Conservation (phyloP, 2,797 vertebrate species). For the Microtus agrestis region DNA sequence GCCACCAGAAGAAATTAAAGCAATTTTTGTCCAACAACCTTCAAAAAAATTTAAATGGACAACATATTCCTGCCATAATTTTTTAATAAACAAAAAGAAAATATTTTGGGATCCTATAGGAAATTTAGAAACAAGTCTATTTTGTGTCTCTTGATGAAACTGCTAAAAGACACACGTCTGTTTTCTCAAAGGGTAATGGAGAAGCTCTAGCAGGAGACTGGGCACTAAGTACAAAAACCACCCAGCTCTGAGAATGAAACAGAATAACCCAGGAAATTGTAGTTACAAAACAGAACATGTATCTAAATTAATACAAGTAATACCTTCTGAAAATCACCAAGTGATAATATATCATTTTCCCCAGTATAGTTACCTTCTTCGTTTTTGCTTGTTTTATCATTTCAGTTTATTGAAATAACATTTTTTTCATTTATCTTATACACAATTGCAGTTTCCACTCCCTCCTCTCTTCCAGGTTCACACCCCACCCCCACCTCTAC, state of each 20-base stretch:
- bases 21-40: neutral
- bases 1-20: slow-evolving; percentile 9
- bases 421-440: neutral
- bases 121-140: slow-evolving; percentile 5
- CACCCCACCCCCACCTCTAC: too few species aligned
- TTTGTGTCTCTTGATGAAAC: neutral
- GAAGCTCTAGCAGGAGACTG: neutral
- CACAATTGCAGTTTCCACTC: neutral
- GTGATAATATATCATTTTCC: neutral
- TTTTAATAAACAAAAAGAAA: slow-evolving; percentile 49
- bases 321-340: neutral
- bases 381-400: neutral
- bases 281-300: neutral
- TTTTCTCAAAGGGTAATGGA: neutral
- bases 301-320: neutral
- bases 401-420: neutral
- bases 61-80: neutral
- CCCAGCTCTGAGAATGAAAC: neutral
- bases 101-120: neutral
- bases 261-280: neutral
- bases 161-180: neutral
- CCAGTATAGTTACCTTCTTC: neutral
- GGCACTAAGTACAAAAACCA: neutral
- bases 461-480: neutral
- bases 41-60: neutral